phyloP scores from a whole-genome alignment of 2,113 vertebrate genomes.

The Notothenia rossii region DNA sequence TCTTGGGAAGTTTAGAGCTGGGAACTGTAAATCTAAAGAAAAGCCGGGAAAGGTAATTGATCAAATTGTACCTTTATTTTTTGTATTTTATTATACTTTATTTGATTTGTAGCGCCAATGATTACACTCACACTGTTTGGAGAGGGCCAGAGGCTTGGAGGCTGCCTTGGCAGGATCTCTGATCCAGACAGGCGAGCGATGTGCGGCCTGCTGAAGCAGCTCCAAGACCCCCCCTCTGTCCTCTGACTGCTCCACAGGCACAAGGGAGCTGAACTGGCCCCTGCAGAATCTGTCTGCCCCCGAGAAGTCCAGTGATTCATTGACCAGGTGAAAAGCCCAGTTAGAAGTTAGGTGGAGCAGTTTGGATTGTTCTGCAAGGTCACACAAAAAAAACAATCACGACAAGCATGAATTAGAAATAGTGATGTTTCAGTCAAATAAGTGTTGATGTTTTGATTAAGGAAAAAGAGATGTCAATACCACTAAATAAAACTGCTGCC shows the following conservation, averaged over 20 bases:
- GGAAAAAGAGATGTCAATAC: neutral
- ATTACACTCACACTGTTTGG: conserved; percentile 76
- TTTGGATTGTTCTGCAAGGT: conserved; percentile 59
- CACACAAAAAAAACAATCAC: neutral
- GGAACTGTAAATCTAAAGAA: conserved; percentile 63
- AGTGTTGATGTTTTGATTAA: neutral
- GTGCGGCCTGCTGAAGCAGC: conserved; percentile 69
- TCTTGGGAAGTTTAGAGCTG: conserved; percentile 83
- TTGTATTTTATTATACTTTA: neutral
- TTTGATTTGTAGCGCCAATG: neutral
- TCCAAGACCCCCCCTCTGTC: conserved; percentile 39
- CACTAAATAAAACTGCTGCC: neutral
- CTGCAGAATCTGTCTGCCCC: conserved; percentile 85
- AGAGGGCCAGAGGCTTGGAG: conserved; percentile 28
- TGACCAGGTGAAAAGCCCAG: conserved; percentile 82
- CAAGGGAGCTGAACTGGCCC: conserved; percentile 83
- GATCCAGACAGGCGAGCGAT: conserved; percentile 83
- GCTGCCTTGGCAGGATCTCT: conserved; percentile 39
- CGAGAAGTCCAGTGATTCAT: conserved; percentile 82
- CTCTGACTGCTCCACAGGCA: conserved; percentile 46
- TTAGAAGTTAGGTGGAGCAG: conserved; percentile 72
- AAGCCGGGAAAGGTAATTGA: neutral
- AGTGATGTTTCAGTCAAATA: neutral
- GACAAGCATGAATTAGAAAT: neutral
- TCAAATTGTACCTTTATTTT: neutral